Percentiles rank a stretch among this genome's conserved stretches.
Evolutionary conservation across 2,113 vertebrate species (phyloP).

Genomic region (Dicrurus megarhynchus): DNA sequence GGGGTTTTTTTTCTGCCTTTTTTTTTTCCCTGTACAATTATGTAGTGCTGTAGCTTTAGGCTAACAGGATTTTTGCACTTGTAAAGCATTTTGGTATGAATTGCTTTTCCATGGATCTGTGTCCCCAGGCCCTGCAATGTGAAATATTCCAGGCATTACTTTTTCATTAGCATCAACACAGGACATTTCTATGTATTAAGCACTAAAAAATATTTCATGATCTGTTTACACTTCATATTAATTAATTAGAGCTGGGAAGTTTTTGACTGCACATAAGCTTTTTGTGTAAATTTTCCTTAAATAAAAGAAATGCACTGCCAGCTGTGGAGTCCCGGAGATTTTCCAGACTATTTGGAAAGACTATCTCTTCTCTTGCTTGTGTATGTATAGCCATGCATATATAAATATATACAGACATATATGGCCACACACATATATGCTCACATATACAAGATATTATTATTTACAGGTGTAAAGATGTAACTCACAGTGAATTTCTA

Average conservation of each 20-base stretch:
- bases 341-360: slow-evolving; percentile 32
- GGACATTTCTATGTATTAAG: slow-evolving; percentile 28
- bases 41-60: slow-evolving; percentile 55
- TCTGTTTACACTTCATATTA: slow-evolving; percentile 33
- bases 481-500: not conserved
- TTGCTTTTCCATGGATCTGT: slow-evolving; percentile 46
- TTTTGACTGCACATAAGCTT: slow-evolving; percentile 33
- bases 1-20: not conserved
- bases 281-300: not conserved
- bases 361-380: not conserved
- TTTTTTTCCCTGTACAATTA: not conserved
- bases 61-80: slow-evolving; percentile 62
- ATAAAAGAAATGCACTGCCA: slow-evolving; percentile 11
- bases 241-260: slow-evolving; percentile 38
- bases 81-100: slow-evolving; percentile 64
- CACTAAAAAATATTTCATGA: slow-evolving; percentile 57
- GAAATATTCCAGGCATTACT: slow-evolving; percentile 52
- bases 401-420: not conserved
- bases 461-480: slow-evolving; percentile 20
- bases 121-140: slow-evolving; percentile 50
- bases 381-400: not conserved
- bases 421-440: not conserved
- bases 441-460: not conserved
- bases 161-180: slow-evolving; percentile 53
- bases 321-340: not conserved